phyloP scores from a whole-genome alignment of 1,140 invertebrate genomes.

The Pinna nobilis region DNA sequence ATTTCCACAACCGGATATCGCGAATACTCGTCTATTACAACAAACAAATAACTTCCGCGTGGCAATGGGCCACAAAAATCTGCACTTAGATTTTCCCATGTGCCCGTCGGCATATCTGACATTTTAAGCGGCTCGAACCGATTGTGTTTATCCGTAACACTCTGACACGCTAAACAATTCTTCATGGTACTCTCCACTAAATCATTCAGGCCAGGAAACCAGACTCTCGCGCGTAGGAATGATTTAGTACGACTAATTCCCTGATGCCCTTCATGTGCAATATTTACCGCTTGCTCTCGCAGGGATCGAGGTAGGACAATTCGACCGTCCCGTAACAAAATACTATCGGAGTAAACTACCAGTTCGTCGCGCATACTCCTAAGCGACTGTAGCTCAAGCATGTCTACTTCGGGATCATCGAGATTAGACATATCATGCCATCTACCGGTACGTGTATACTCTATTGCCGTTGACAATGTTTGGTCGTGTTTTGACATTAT shows the following conservation, averaged over 20 bases:
- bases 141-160: not conserved
- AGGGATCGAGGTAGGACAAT: slow-evolving; percentile 30
- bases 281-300: slow-evolving; percentile 20
- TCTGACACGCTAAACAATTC: slow-evolving; percentile 39
- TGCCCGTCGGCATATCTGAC: slow-evolving; percentile 28
- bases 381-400: slow-evolving; percentile 1
- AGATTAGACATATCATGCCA: slow-evolving; percentile 26
- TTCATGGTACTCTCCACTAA: slow-evolving; percentile 24
- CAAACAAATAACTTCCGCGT: slow-evolving; percentile 54
- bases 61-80: slow-evolving; percentile 64
- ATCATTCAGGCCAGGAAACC: slow-evolving; percentile 43
- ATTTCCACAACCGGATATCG: slow-evolving; percentile 59
- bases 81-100: slow-evolving; percentile 58
- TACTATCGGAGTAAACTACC: slow-evolving; percentile 10
- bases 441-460: slow-evolving; percentile 2
- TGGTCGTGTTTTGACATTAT: slow-evolving; percentile 21
- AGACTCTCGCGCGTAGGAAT: slow-evolving; percentile 31
- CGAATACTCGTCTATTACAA: slow-evolving; percentile 62
- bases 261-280: slow-evolving; percentile 44
- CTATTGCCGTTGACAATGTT: slow-evolving; percentile 17
- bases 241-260: slow-evolving; percentile 36
- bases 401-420: slow-evolving; percentile 11
- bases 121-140: slow-evolving; percentile 41
- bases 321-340: slow-evolving; percentile 22
- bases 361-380: slow-evolving; percentile 17